Percentiles rank a stretch among this genome's conserved stretches.
Conservation (phyloP, 2,888 invertebrate species). For the Eumacrocentrus americanus region DNA sequence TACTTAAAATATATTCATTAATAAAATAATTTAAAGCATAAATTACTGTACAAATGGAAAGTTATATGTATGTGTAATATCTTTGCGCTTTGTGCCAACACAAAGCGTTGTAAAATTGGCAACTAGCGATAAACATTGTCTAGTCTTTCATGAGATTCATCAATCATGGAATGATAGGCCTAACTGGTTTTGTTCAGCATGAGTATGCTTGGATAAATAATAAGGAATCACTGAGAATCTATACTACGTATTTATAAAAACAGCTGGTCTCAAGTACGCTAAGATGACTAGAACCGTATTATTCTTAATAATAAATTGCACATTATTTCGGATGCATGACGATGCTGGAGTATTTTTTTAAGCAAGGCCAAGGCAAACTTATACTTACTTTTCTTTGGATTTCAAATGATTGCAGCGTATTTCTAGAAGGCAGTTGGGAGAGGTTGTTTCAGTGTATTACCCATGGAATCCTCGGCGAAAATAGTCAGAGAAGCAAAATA, state of each 20-base stretch:
- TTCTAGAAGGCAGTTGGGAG: conserved; percentile 64
- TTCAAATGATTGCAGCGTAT: background rate
- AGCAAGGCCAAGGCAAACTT: background rate
- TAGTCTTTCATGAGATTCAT: background rate
- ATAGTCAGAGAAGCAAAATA: conserved; percentile 62
- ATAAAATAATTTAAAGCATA: conserved; percentile 46
- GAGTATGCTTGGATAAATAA: no score
- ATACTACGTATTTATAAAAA: no score
- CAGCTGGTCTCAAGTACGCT: background rate
- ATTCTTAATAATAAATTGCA: background rate
- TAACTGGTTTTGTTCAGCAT: no score
- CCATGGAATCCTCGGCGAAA: conserved; percentile 72
- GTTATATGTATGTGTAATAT: conserved; percentile 36
- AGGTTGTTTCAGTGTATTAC: conserved; percentile 72
- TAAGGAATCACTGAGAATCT: no score
- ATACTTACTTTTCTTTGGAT: background rate
- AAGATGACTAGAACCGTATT: background rate
- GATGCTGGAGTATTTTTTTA: background rate
- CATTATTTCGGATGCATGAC: background rate
- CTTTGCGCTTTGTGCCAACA: no score
- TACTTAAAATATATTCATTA: conserved; percentile 26
- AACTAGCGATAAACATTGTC: background rate
- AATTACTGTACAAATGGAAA: conserved; percentile 46
- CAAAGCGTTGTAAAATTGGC: no score
- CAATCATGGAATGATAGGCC: background rate